A percentile compares a stretch with the other conserved stretches of the same genome.
Evolutionary conservation across 1,140 invertebrate genomes (phyloP).

Genomic region (Ganaspis sp.): DNA sequence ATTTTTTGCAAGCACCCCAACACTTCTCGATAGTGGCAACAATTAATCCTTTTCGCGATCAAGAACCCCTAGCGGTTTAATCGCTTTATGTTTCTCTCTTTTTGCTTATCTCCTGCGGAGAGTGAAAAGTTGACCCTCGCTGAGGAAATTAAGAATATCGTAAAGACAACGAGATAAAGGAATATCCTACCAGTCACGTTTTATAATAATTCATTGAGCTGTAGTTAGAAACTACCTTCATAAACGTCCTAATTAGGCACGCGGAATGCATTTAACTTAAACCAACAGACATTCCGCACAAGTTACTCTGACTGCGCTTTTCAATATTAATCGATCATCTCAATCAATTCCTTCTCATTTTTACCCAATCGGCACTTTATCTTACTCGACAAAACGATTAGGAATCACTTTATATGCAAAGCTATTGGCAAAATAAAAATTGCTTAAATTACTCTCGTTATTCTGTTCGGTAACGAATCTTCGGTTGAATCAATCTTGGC

Average conservation of each 20-base stretch:
- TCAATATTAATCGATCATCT: slow-evolving; percentile 18
- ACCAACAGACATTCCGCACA: slow-evolving; percentile 34
- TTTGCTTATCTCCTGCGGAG: slow-evolving; percentile 53
- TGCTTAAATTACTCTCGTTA: no score
- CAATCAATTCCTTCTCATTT: not conserved
- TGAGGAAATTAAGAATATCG: slow-evolving; percentile 57
- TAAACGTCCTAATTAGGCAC: slow-evolving; percentile 55
- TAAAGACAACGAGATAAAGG: slow-evolving; percentile 54
- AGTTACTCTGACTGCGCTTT: not conserved
- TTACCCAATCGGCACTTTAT: slow-evolving; percentile 4
- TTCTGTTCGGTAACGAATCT: no score
- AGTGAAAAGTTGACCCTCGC: slow-evolving; percentile 55
- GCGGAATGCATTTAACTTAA: slow-evolving; percentile 48
- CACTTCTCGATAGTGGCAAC: slow-evolving; percentile 28
- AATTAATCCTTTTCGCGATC: slow-evolving; percentile 54
- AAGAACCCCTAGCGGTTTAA: slow-evolving; percentile 43
- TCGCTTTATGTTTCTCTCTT: slow-evolving; percentile 46
- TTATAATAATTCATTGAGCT: slow-evolving; percentile 59
- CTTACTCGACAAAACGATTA: not conserved
- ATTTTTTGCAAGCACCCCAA: not conserved
- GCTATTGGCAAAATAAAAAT: not conserved
- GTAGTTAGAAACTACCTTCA: slow-evolving; percentile 39
- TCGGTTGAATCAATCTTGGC: no score
- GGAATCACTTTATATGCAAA: not conserved
- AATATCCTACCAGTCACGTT: slow-evolving; percentile 62